Percentiles rank a stretch among this genome's conserved stretches.
These are phyloP conservation scores for Eulemur mongoz DNA, from an alignment of 2,797 vertebrate genomes.

Conservation along the genomic window DNA sequence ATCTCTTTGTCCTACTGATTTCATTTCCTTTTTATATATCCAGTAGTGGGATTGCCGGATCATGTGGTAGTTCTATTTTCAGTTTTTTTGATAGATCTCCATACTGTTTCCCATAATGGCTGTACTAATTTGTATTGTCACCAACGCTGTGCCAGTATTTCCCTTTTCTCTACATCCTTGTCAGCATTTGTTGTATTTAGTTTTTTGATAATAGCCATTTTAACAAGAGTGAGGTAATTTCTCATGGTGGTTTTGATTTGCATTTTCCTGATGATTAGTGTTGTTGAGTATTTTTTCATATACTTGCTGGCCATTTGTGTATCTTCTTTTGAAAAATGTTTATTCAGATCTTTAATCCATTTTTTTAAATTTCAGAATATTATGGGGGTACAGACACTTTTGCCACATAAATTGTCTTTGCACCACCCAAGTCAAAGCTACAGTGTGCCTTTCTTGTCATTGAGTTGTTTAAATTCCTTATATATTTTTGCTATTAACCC, in stretches of 20 bases:
- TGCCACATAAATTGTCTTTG: no score
- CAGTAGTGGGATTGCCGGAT: not conserved
- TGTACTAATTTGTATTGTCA: not conserved
- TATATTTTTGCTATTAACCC: not conserved
- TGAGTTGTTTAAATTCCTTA: not conserved
- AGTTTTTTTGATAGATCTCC: not conserved
- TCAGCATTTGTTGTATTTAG: not conserved
- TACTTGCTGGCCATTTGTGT: not conserved
- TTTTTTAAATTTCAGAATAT: not conserved
- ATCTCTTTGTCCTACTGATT: not conserved
- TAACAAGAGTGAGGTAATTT: not conserved
- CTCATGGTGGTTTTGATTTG: not conserved
- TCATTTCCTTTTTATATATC: not conserved
- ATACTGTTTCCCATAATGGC: not conserved
- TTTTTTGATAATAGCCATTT: not conserved
- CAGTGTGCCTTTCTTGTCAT: not conserved
- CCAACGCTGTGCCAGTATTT: not conserved
- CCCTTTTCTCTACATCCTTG: not conserved
- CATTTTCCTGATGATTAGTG: not conserved
- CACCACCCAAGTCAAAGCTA: no score
- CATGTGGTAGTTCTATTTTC: not conserved
- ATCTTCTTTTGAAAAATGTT: not conserved
- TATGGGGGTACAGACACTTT: no score
- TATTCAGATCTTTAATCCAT: not conserved
- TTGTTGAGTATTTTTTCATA: not conserved